Evolutionary conservation across 2,113 vertebrate genomes (phyloP).

Genomic region (Corynorhinus townsendii): DNA sequence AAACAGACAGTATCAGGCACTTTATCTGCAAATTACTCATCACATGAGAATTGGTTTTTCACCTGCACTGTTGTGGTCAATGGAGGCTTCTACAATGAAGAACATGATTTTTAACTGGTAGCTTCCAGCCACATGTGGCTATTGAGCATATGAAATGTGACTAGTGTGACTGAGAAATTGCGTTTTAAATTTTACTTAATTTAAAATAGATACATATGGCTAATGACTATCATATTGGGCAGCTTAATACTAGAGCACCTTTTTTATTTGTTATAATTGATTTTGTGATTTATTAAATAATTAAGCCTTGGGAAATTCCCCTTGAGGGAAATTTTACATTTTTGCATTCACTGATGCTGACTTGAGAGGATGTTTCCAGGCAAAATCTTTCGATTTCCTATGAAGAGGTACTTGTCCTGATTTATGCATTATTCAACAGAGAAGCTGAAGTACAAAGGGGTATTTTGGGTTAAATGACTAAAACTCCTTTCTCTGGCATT

Average conservation of each 20-base stretch:
- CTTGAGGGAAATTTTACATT: neutral
- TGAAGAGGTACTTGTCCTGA: neutral
- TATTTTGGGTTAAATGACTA: neutral
- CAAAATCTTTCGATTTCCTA: neutral
- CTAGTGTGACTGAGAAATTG: neutral
- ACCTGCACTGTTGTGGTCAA: neutral
- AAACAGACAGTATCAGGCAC: neutral
- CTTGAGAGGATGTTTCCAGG: neutral
- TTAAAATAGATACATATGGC: neutral
- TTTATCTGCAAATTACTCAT: neutral
- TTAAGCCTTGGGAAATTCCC: neutral
- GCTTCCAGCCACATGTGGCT: neutral
- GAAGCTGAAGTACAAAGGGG: neutral
- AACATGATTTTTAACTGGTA: neutral
- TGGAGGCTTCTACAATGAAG: neutral
- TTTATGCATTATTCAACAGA: neutral
- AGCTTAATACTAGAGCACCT: neutral
- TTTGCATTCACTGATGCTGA: neutral
- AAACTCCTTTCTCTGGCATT: neutral
- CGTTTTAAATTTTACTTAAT: neutral
- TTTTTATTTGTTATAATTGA: slow-evolving; percentile 7
- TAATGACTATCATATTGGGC: neutral
- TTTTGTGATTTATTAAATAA: neutral
- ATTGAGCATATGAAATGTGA: neutral
- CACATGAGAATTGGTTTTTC: neutral